phyloP scores from a whole-genome alignment of 2,888 invertebrate genomes.

The Penaeus monodon region DNA sequence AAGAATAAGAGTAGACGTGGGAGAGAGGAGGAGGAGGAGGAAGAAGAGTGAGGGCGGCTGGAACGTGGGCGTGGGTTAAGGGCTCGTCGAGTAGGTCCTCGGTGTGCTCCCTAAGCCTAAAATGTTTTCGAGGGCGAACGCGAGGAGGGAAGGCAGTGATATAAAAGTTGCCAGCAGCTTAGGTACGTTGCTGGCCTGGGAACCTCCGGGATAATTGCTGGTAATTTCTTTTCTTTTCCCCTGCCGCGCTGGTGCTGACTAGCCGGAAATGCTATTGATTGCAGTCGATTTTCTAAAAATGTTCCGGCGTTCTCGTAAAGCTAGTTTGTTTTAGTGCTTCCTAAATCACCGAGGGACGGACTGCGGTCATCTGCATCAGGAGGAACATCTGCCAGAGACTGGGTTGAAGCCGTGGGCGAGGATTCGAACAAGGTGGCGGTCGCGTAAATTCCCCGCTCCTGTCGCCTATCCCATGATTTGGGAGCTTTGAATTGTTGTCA shows the following conservation, averaged over 20 bases:
- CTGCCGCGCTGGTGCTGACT: slow-evolving; percentile 34
- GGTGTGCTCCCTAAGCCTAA: no score
- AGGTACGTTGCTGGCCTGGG: slow-evolving; percentile 31
- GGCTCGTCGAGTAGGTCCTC: no score
- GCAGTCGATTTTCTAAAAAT: slow-evolving; percentile 29
- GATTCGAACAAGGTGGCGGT: slow-evolving; percentile 40
- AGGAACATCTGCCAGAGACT: background rate
- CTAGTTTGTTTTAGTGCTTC: slow-evolving; percentile 24
- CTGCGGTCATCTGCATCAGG: slow-evolving; percentile 3
- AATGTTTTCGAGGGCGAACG: no score
- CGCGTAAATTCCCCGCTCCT: slow-evolving; percentile 41
- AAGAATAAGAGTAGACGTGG: background rate
- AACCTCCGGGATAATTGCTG: slow-evolving; percentile 47
- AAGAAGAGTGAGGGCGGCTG: no score
- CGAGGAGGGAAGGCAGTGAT: no score
- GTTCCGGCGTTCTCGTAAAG: slow-evolving; percentile 28
- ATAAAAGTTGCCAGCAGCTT: slow-evolving; percentile 19
- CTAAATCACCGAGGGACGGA: slow-evolving; percentile 22
- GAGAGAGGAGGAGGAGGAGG: background rate
- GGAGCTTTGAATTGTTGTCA: slow-evolving; percentile 48
- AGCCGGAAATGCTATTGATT: slow-evolving; percentile 42
- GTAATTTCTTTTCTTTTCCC: slow-evolving; percentile 44
- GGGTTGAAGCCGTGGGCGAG: slow-evolving; percentile 22
- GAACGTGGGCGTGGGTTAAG: no score
- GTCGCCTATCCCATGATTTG: slow-evolving; percentile 53